Evolutionary conservation across 1,140 invertebrate species (phyloP).

Genomic region (Monochamus saltuarius): DNA sequence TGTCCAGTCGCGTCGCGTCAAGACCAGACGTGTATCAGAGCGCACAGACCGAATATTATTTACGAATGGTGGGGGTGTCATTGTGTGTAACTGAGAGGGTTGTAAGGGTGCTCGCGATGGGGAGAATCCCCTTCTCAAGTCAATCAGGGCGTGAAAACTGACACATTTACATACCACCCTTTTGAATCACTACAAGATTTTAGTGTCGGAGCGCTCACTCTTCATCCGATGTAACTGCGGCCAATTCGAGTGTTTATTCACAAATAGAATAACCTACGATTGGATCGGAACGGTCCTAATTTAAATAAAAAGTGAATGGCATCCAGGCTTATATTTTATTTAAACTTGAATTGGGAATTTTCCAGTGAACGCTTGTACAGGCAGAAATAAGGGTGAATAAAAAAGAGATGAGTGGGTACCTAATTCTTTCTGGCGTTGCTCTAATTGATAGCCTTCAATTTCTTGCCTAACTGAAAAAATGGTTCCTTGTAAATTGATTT

Average conservation of each 20-base stretch:
- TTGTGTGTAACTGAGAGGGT: constrained; percentile 35
- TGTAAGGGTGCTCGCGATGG: constrained; percentile 29
- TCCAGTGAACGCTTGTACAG: too few relatives aligned
- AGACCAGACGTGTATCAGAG: neutral
- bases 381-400: too few relatives aligned
- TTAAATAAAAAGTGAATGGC: neutral
- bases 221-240: constrained; percentile 22
- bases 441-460: too few relatives aligned
- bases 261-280: neutral
- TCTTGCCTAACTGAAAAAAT: too few relatives aligned
- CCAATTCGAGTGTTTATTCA: constrained; percentile 11
- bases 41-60: too few relatives aligned
- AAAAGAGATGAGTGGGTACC: too few relatives aligned
- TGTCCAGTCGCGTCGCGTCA: neutral
- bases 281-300: neutral
- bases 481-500: too few relatives aligned
- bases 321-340: neutral
- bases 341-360: constrained; percentile 3
- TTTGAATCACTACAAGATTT: constrained; percentile 41
- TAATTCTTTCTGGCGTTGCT: too few relatives aligned
- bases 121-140: constrained; percentile 37
- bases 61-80: constrained; percentile 17
- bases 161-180: constrained; percentile 49
- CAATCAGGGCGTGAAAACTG: constrained; percentile 50
- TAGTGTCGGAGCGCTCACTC: constrained; percentile 18